Conservation (phyloP, 2,888 invertebrate genomes). For the Callinectes sapidus region DNA sequence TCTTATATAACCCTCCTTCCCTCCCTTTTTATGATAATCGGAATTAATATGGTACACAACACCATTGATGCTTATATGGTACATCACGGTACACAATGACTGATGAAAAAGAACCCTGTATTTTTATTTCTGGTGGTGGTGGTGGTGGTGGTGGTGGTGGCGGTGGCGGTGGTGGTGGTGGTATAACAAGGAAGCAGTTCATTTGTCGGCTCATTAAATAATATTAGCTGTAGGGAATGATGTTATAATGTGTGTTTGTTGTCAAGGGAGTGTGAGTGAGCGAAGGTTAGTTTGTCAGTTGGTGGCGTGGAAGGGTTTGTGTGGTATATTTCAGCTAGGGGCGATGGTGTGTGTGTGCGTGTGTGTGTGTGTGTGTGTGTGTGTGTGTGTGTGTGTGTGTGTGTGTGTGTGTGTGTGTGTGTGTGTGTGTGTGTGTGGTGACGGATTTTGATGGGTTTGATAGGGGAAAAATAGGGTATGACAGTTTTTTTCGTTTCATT, state of each 20-base stretch:
- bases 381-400: slow-evolving; percentile 1
- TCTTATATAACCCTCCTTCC: too few relatives aligned
- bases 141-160: too few relatives aligned
- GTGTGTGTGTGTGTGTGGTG: background rate
- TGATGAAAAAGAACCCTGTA: background rate
- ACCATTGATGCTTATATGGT: background rate
- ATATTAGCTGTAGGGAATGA: too few relatives aligned
- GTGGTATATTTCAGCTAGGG: too few relatives aligned
- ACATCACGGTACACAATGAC: background rate
- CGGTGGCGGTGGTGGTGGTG: background rate
- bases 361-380: background rate
- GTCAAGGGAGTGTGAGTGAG: too few relatives aligned
- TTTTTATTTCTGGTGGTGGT: background rate
- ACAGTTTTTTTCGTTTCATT: too few relatives aligned
- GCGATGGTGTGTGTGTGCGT: background rate
- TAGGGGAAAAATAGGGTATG: background rate
- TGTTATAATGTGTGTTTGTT: too few relatives aligned
- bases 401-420: slow-evolving; percentile 1
- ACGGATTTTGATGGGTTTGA: background rate
- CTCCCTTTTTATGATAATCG: background rate
- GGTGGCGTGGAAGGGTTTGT: too few relatives aligned
- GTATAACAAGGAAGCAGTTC: background rate
- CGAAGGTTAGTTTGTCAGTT: too few relatives aligned
- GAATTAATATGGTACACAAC: background rate
- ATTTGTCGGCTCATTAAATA: background rate